A percentile compares a stretch with the other conserved stretches of the same genome.
These are phyloP conservation scores for Salvelinus alpinus DNA, from an alignment of 2,113 vertebrate genomes.

Conservation along the genomic window DNA sequence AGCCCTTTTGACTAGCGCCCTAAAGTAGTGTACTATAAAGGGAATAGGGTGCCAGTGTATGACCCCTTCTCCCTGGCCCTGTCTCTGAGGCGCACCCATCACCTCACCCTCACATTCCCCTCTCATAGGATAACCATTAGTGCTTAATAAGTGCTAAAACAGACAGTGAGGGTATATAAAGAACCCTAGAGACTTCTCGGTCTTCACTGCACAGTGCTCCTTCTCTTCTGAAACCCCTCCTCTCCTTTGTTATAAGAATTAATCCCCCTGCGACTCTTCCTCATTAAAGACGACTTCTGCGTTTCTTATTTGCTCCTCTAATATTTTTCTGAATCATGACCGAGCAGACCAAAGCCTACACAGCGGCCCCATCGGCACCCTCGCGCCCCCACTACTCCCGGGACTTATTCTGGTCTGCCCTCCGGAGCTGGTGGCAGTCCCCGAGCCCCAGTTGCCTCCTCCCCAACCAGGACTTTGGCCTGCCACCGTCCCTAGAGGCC, in stretches of 20 bases:
- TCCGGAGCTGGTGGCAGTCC: slow-evolving; percentile 53
- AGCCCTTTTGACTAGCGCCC: too few relatives aligned
- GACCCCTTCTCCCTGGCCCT: slow-evolving; percentile 24
- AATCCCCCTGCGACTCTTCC: slow-evolving; percentile 4
- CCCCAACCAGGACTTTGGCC: slow-evolving; percentile 61
- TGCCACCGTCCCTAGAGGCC: slow-evolving; percentile 56
- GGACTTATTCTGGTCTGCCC: slow-evolving; percentile 44
- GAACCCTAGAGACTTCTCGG: slow-evolving; percentile 21
- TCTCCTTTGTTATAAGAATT: slow-evolving; percentile 20
- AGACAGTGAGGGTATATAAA: slow-evolving; percentile 63
- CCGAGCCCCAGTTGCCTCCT: slow-evolving; percentile 35
- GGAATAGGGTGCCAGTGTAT: not conserved
- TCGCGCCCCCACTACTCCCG: slow-evolving; percentile 28
- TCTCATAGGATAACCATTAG: slow-evolving; percentile 58
- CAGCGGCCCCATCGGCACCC: slow-evolving; percentile 19
- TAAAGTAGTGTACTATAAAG: too few relatives aligned
- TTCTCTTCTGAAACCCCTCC: slow-evolving; percentile 9
- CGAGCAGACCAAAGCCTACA: slow-evolving; percentile 30
- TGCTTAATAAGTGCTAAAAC: slow-evolving; percentile 60
- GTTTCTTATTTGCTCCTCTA: not conserved
- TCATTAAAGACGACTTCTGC: slow-evolving; percentile 10
- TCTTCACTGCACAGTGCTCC: slow-evolving; percentile 22
- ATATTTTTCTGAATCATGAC: slow-evolving; percentile 43
- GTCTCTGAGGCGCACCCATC: slow-evolving; percentile 50
- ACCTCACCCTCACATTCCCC: slow-evolving; percentile 51